Base-by-base conservation (phyloP, 2,113 vertebrate species). In the Baryphthengus martii region DNA sequence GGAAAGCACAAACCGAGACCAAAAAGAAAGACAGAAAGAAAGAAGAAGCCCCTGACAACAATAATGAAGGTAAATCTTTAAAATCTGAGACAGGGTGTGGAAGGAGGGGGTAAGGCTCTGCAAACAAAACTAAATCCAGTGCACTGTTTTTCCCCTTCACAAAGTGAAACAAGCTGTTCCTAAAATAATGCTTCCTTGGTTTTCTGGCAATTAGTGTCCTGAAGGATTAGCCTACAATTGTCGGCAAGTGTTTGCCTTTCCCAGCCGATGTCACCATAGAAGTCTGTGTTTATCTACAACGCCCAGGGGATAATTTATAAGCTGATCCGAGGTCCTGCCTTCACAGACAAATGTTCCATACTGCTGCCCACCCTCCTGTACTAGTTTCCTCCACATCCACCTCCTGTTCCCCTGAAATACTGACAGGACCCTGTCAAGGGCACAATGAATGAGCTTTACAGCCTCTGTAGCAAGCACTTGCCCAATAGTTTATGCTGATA, bases 271-370 rank as follows among this genome's bases (percentile, higher is more conserved):
- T 80, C 94, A 89, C 88, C 52, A 45, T 37, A 82, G 88, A 92
- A 95, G 79, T 78, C 87, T 92, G n/a, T 95, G 91, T 92, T 97
- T 97, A 95, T 52, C 80, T 89, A 92, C 85, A 95, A 94, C 91
- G 56, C 52, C 61, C 88, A 53, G 45, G 56, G 53, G 75, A 90
- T 81, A 92, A 90, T 93, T 85, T 91, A 96, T 94, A 95, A 78
- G 56, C 71, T 70, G 50, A 53, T 47, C n/a, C 78, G 74, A 90
- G 75, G 58, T 89, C 31, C 47, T 73, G 42, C 17, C 63, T 93
- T 89, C 70, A 76, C 42, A 88, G 56, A 81, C 83, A 90, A 78
- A 85, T 44, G 59, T 77, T 90, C 42, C 50, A 47, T 7, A 17
- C 70, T 83, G 67, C 44, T 65, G 92, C n/a, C n/a, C 71, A 91